phyloP scores from a whole-genome alignment of 2,113 vertebrate genomes.

The Callocephalon fimbriatum region DNA sequence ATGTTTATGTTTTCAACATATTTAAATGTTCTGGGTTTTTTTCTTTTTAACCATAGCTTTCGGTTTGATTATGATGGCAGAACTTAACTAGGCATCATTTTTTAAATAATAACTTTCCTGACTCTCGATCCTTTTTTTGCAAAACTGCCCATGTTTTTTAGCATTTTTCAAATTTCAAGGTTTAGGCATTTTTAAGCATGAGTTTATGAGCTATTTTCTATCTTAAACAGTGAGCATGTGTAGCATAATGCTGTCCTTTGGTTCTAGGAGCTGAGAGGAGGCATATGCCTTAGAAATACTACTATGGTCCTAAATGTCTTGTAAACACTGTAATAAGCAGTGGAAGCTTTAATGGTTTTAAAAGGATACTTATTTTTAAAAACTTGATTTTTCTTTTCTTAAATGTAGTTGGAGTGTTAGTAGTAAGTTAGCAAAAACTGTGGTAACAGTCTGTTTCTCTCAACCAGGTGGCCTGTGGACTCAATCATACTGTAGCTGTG shows the following conservation, averaged over 20 bases:
- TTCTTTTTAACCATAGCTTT: background rate
- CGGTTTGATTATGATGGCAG: background rate
- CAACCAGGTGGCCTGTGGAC: constrained; percentile 84
- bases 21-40: fast-evolving
- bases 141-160: background rate
- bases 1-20: background rate
- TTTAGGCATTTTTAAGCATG: background rate
- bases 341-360: background rate
- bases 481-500: constrained; percentile 86
- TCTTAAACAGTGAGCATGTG: background rate
- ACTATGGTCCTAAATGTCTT: background rate
- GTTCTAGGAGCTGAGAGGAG: background rate
- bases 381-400: background rate
- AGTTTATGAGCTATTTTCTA: background rate
- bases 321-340: background rate
- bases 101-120: background rate
- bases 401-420: background rate
- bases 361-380: background rate
- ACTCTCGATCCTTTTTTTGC: background rate
- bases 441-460: background rate
- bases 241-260: background rate
- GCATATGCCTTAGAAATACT: background rate
- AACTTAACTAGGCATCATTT: background rate
- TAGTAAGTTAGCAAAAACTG: background rate
- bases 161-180: background rate